Evolutionary conservation across 2,888 invertebrate genomes (phyloP).

Genomic region (Himalopsyche tibetana): DNA sequence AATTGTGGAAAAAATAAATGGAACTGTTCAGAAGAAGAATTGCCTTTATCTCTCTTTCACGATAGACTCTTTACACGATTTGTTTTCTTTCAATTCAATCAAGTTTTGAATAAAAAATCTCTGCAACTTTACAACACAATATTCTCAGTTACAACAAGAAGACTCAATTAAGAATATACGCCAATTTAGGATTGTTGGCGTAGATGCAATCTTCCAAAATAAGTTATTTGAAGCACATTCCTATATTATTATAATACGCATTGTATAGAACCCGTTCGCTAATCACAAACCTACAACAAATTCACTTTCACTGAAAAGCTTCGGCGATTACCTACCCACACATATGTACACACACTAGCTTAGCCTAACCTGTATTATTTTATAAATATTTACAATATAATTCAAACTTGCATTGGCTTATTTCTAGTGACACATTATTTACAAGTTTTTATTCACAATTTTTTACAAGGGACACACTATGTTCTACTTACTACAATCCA

Average conservation of each 20-base stretch:
- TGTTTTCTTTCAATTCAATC: too few relatives aligned
- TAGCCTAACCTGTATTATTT: slow-evolving; percentile 59
- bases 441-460: not conserved
- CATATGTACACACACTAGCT: slow-evolving; percentile 60
- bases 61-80: too few relatives aligned
- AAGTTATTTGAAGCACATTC: slow-evolving; percentile 58
- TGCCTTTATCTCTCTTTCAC: too few relatives aligned
- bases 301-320: slow-evolving; percentile 64
- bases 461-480: too few relatives aligned
- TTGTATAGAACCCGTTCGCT: slow-evolving; percentile 65
- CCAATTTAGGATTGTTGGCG: slow-evolving; percentile 27
- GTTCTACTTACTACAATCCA: too few relatives aligned
- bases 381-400: slow-evolving; percentile 45
- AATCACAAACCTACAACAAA: slow-evolving; percentile 55
- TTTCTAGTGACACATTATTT: not conserved
- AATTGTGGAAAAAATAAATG: too few relatives aligned
- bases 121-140: not conserved
- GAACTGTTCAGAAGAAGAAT: too few relatives aligned
- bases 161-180: not conserved
- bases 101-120: not conserved
- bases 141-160: not conserved
- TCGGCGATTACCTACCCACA: slow-evolving; percentile 61
- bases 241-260: slow-evolving; percentile 59
- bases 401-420: not conserved
- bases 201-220: slow-evolving; percentile 41